Percentiles rank a stretch among this genome's conserved stretches.
Conservation (phyloP, 2,113 vertebrate genomes). For the Brachyistius frenatus region DNA sequence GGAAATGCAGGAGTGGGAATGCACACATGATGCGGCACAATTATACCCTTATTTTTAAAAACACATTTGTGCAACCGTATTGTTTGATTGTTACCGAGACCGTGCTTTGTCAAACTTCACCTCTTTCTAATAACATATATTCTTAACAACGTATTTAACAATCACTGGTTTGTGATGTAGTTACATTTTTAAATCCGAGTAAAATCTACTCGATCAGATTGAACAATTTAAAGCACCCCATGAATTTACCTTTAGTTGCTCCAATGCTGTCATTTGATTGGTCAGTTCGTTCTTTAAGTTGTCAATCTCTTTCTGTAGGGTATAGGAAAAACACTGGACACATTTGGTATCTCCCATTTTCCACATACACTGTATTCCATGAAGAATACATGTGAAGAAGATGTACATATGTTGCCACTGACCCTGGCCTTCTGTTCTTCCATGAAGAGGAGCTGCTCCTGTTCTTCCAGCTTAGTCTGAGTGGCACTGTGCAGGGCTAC, state of each 20-base stretch:
- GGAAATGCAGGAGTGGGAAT: not conserved
- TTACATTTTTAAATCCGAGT: not conserved
- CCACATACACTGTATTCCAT: constrained; percentile 8
- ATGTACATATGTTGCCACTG: constrained; percentile 60
- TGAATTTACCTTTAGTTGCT: constrained; percentile 73
- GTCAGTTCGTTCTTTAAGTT: constrained; percentile 63
- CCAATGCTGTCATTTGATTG: constrained; percentile 51
- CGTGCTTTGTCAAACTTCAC: constrained; percentile 8
- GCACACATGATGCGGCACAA: too few species aligned
- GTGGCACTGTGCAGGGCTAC: constrained; percentile 68
- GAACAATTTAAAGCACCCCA: constrained; percentile 1
- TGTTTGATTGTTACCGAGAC: constrained; percentile 1
- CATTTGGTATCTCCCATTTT: constrained; percentile 9
- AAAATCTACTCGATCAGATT: not conserved
- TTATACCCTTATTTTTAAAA: not conserved
- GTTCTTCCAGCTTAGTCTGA: constrained; percentile 74
- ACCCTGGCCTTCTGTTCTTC: constrained; percentile 78
- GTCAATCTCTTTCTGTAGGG: constrained; percentile 71
- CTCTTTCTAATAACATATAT: not conserved
- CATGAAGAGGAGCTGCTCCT: constrained; percentile 70
- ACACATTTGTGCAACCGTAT: not conserved
- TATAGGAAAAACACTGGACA: constrained; percentile 14
- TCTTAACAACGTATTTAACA: not conserved
- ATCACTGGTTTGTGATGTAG: too few species aligned
- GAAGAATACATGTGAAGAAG: constrained; percentile 5